Conservation (phyloP, 2,888 invertebrate species). For the Himalopsyche anomala region DNA sequence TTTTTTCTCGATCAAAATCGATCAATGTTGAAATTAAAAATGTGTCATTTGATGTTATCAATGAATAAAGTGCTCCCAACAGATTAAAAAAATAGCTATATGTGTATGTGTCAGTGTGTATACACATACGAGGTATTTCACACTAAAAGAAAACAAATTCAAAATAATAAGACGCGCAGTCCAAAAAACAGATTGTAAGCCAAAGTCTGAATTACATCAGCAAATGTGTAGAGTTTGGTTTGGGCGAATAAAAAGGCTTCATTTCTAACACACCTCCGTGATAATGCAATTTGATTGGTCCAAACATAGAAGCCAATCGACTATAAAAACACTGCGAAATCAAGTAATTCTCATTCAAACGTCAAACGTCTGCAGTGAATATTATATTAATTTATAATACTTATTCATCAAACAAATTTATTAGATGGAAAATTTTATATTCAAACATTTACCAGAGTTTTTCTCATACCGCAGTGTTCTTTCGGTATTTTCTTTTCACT, state of each 20-base stretch:
- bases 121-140: slow-evolving; percentile 28
- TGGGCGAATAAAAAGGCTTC: slow-evolving; percentile 50
- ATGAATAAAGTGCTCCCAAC: not conserved
- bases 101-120: not conserved
- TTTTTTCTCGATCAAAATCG: not conserved
- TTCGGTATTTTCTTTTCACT: slow-evolving; percentile 31
- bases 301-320: slow-evolving; percentile 24
- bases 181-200: slow-evolving; percentile 23
- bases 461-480: not conserved
- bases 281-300: slow-evolving; percentile 52
- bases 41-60: not conserved
- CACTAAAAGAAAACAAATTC: not conserved
- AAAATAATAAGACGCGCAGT: not conserved
- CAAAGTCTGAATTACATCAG: slow-evolving; percentile 34
- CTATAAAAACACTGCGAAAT: slow-evolving; percentile 49
- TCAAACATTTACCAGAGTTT: slow-evolving; percentile 12
- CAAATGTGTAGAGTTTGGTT: not conserved
- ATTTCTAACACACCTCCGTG: slow-evolving; percentile 56
- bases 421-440: slow-evolving; percentile 60
- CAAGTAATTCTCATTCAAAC: slow-evolving; percentile 46
- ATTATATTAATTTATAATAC: slow-evolving; percentile 37
- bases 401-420: slow-evolving; percentile 1
- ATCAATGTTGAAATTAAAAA: not conserved
- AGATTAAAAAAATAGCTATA: not conserved
- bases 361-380: slow-evolving; percentile 40